A percentile compares a stretch with the other conserved stretches of the same genome.
phyloP scores from a whole-genome alignment of 2,888 invertebrate species.

The Mythimna vitellina region DNA sequence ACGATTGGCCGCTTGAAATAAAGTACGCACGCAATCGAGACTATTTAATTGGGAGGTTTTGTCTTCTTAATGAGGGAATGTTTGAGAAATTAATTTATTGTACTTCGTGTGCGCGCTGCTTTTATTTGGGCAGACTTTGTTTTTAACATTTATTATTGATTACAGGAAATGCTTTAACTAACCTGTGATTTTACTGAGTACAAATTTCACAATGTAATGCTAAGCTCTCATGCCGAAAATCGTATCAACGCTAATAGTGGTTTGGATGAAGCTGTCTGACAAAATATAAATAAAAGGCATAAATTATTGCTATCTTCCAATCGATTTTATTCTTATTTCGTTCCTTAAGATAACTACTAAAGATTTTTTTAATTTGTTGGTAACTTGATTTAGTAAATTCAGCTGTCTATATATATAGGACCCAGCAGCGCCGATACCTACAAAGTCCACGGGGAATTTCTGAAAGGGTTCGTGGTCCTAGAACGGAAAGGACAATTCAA shows the following conservation, averaged over 20 bases:
- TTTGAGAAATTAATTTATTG: conserved; percentile 44
- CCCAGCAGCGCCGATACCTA: no score
- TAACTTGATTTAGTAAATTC: no score
- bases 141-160: neutral
- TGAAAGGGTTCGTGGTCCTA: no score
- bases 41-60: conserved; percentile 66
- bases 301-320: no score
- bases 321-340: no score
- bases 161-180: neutral
- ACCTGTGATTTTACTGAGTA: neutral
- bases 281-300: neutral
- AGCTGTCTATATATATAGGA: no score
- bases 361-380: no score
- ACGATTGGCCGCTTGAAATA: conserved; percentile 67
- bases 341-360: no score
- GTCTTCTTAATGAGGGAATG: conserved; percentile 49
- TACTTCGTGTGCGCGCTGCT: neutral
- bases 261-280: neutral
- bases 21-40: conserved; percentile 55
- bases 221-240: neutral
- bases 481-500: no score
- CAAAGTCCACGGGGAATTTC: no score
- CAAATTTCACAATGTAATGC: neutral
- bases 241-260: neutral
- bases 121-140: neutral